phyloP scores from a whole-genome alignment of 2,888 invertebrate genomes.

The Xylocampa areola region DNA sequence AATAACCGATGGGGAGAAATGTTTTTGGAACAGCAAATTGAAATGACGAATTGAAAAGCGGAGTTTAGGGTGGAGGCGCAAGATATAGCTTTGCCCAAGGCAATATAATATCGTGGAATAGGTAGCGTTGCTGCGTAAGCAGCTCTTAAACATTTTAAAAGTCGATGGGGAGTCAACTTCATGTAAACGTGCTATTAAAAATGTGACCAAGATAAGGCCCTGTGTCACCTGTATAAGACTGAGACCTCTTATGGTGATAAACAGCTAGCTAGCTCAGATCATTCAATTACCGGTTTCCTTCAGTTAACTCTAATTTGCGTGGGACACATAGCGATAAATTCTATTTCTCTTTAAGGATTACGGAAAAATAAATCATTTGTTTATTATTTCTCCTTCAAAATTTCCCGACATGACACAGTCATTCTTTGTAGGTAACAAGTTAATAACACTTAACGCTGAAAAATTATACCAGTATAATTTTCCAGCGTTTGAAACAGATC shows the following conservation, averaged over 20 bases:
- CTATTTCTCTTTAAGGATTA: slow-evolving; percentile 28
- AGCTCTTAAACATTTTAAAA: no score
- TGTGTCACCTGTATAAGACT: slow-evolving; percentile 5
- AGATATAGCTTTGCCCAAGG: no score
- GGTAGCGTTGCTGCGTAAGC: no score
- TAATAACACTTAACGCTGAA: background rate
- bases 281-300: slow-evolving; percentile 51
- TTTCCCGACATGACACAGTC: background rate
- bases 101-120: no score
- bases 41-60: no score
- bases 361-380: slow-evolving; percentile 20
- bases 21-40: no score
- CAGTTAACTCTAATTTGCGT: slow-evolving; percentile 49
- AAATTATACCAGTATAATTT: no score
- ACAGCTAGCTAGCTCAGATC: slow-evolving; percentile 19
- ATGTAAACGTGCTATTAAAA: background rate
- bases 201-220: background rate
- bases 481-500: no score
- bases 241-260: slow-evolving; percentile 21
- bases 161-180: background rate
- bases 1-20: no score
- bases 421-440: background rate
- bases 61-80: no score
- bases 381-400: slow-evolving; percentile 3
- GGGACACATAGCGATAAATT: slow-evolving; percentile 33